phyloP scores from a whole-genome alignment of 2,888 invertebrate genomes.

The Euproctis similis region DNA sequence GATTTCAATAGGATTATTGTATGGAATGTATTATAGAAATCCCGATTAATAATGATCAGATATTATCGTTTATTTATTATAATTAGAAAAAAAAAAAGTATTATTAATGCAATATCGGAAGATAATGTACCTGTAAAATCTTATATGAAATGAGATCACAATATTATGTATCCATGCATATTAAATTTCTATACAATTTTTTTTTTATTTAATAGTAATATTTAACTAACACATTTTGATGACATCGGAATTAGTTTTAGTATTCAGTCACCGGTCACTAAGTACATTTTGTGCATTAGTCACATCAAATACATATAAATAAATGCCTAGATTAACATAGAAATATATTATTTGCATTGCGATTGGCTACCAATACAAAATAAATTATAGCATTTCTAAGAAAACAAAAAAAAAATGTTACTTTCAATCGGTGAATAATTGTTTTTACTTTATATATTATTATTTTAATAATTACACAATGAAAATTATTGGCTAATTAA shows the following conservation, averaged over 20 bases:
- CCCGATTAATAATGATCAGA: slow-evolving; percentile 36
- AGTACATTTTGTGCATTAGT: slow-evolving; percentile 68
- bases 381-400: slow-evolving; percentile 43
- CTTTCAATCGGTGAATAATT: slow-evolving; percentile 38
- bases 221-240: too few species aligned
- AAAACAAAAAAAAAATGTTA: slow-evolving; percentile 47
- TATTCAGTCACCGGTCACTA: slow-evolving; percentile 50
- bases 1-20: slow-evolving; percentile 43
- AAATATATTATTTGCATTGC: too few species aligned
- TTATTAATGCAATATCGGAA: too few species aligned
- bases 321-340: slow-evolving; percentile 56
- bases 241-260: slow-evolving; percentile 30
- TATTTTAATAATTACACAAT: too few species aligned
- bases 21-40: slow-evolving; percentile 62
- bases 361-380: slow-evolving; percentile 40
- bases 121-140: slow-evolving; percentile 43
- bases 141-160: slow-evolving; percentile 67
- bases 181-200: slow-evolving; percentile 42
- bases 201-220: too few species aligned
- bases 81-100: too few species aligned
- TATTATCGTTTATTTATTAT: too few species aligned
- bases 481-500: slow-evolving; percentile 42
- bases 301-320: slow-evolving; percentile 49
- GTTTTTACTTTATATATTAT: too few species aligned
- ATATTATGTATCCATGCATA: slow-evolving; percentile 42